Evolutionary conservation across 2,888 invertebrate genomes (phyloP), one percentile per base, ranked within the genome.

Genomic region (Agrotis puta): DNA sequence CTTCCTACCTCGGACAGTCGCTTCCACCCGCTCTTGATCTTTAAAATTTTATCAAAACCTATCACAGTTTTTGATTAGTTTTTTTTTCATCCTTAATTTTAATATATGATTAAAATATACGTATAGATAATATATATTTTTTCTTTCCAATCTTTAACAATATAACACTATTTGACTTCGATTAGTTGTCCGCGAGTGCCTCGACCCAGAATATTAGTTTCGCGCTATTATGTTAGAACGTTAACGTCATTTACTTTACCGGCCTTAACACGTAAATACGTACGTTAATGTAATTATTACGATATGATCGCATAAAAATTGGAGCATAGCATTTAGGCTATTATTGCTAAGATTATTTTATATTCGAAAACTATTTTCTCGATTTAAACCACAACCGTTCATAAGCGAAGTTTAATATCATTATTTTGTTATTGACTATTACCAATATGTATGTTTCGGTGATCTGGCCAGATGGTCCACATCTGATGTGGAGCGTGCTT

Each of bases 21-120:
- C 85, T 88, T 82, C 86, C 79, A 78, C 78, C 71, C 83, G 74
- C 76, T 50, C 74, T 74, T 90, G 88, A 92, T 92, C 91, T 94
- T 95, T 95, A 95, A 95, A 95, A 94, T 94, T 95, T 94, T 96
- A 95, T 95, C 95, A 96, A 96, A 96, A 96, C 96, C 95, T 96
- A 96, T 96, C 96, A 96, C 96, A 95, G 96, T 96, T 95, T 95
- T 94, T 95, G 96, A 96, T 95, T 96, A 96, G 94, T 96, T 94
- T 85, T 83, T 67, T 82, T 82, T 95, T 94, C 95, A 93, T 93
- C 90, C 95, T 96, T 95, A 96, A 94, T 94, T 95, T 95, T 95
- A 95, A 95, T 96, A 96, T 94, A 89, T 94, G 95, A 93, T 95
- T 96, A 95, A 95, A 95, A 96, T 95, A 96, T 95, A 95, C 92